These are phyloP conservation scores for Bombus consobrinus DNA, from an alignment of 1,140 invertebrate species.

Conservation along the genomic window DNA sequence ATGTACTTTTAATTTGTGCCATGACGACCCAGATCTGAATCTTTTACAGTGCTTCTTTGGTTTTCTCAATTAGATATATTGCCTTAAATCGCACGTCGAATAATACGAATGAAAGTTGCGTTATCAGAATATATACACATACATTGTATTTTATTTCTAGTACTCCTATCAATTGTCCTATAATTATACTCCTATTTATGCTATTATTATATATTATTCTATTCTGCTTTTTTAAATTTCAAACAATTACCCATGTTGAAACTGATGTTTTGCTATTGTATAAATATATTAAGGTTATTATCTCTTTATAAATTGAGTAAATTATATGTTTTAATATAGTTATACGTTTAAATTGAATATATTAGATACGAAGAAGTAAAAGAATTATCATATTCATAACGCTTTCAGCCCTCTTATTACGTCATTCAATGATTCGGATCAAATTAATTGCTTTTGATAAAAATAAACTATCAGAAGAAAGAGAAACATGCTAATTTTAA, in stretches of 20 bases:
- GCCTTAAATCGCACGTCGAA: neutral
- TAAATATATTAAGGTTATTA: neutral
- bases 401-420: too few relatives aligned
- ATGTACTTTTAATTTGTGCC: neutral
- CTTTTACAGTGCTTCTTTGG: neutral
- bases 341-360: neutral
- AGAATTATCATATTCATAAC: neutral
- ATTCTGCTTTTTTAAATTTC: neutral
- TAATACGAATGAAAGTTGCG: neutral
- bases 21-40: slow-evolving; percentile 3
- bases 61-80: neutral
- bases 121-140: too few relatives aligned
- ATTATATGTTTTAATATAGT: neutral
- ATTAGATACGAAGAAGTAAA: neutral
- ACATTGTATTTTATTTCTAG: neutral
- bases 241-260: neutral
- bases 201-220: too few relatives aligned
- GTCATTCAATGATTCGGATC: too few relatives aligned
- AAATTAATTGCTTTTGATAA: too few relatives aligned
- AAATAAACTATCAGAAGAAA: neutral
- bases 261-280: neutral
- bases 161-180: too few relatives aligned
- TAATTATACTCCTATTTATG: too few relatives aligned
- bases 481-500: neutral
- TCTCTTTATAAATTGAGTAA: neutral